Conservation (phyloP, 2,113 vertebrate genomes). For the Asarcornis scutulata region DNA sequence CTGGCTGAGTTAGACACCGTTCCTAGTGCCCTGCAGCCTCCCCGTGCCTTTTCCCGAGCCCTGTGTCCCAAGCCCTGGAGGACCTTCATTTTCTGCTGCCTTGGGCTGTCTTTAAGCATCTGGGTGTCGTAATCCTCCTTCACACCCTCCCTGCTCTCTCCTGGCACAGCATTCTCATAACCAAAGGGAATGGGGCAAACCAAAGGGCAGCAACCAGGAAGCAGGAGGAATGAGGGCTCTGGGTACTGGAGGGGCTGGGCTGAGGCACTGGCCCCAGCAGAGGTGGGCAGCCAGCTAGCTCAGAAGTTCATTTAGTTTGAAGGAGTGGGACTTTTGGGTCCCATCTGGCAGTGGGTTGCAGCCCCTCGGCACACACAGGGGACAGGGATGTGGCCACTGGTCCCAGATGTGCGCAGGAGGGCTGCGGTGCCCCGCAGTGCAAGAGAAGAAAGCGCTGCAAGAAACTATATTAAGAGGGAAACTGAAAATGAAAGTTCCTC, state of each 20-base stretch:
- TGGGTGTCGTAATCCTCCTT: not conserved
- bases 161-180: fast-evolving
- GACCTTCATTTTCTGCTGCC: not conserved
- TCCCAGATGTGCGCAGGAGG: not conserved
- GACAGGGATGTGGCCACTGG: fast-evolving
- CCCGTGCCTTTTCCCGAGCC: not conserved
- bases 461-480: not conserved
- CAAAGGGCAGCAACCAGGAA: not conserved
- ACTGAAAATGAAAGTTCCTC: conserved; percentile 37
- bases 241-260: not conserved
- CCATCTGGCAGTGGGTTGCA: not conserved
- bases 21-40: not conserved
- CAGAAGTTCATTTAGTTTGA: not conserved
- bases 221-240: not conserved
- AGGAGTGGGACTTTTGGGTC: not conserved
- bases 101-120: not conserved
- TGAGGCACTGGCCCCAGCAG: fast-evolving
- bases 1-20: not conserved
- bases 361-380: fast-evolving
- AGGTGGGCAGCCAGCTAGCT: fast-evolving
- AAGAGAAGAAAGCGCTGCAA: not conserved
- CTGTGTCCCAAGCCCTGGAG: not conserved
- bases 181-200: not conserved
- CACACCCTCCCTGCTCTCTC: not conserved
- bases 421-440: fast-evolving